phyloP scores from a whole-genome alignment of 2,888 invertebrate genomes.

The Zhuqinia jingwanae region DNA sequence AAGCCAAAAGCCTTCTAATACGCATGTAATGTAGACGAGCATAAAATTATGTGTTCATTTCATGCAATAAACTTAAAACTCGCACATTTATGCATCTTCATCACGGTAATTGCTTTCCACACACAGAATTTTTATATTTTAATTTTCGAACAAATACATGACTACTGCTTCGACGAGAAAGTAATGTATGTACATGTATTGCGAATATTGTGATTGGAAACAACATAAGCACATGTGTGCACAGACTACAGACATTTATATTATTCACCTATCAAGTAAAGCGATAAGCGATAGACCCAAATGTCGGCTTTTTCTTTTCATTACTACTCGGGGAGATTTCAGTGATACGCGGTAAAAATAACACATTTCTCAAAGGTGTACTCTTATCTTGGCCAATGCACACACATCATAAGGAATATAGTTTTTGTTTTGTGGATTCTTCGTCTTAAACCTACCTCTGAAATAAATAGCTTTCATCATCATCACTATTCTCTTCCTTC shows the following conservation, averaged over 20 bases:
- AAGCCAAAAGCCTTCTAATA: slow-evolving; percentile 21
- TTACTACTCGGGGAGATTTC: neutral
- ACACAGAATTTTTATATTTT: neutral
- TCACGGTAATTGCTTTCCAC: slow-evolving; percentile 24
- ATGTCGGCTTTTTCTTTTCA: neutral
- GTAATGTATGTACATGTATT: too few species aligned
- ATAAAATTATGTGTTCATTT: too few species aligned
- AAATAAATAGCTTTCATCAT: slow-evolving; percentile 9
- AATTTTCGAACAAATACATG: neutral
- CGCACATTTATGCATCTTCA: neutral
- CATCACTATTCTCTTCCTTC: slow-evolving; percentile 39
- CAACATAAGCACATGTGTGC: neutral
- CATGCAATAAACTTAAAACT: neutral
- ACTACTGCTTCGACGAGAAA: neutral
- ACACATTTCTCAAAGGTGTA: slow-evolving; percentile 36
- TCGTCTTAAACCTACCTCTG: neutral
- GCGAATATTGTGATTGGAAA: slow-evolving; percentile 1
- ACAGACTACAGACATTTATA: slow-evolving; percentile 2
- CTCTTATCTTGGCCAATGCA: slow-evolving; percentile 5
- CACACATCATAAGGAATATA: neutral
- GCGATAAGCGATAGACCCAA: neutral
- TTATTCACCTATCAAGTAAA: slow-evolving; percentile 7
- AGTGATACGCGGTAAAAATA: slow-evolving; percentile 38
- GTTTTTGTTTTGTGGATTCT: neutral
- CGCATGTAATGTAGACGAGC: too few species aligned